Base-by-base conservation (phyloP, 2,888 invertebrate genomes). In the Eulithis testata region DNA sequence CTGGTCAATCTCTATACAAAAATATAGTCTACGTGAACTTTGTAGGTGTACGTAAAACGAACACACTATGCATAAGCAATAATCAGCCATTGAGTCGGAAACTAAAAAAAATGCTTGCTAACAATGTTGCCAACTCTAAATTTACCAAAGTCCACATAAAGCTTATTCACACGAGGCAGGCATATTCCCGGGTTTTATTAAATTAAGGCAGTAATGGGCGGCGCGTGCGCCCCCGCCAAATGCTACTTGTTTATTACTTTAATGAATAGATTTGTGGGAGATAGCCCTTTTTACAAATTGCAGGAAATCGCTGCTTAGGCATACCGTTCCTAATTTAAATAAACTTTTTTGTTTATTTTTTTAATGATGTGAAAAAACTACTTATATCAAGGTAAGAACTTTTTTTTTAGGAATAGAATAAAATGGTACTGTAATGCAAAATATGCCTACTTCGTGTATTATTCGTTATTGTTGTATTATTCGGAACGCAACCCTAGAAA, bases 201-300 rank as follows among this genome's bases (percentile, higher is more conserved):
- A 76, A 74, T 75, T 74, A 73, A 74, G 69, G 51, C 68, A 63
- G 73, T 77, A 78, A 78, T 78, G 77, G 78, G 69, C 51, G 70
- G 8, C 76, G 70, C 76, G 78, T 74, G 76, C 73, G 56, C 50
- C 60, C 14, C 71, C 66, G 63, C 60, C 65, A 56, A 65, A 54
- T 51, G 65, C 37, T 66, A 54, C 60, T 65, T 63, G 60, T 68
- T 60, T 63, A 49, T 68, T 54, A 65, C 55, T 43, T 37, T 65
- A 66, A 66, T 68, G 60, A 71, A 68, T 64, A 66, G 63, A 66
- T 70, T 70, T 62, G 68, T 52, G 65, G 60, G 60, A 62, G 60
- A 68, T 70, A 66, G 55, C 60, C 65, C 63, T 49, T 63, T 31
- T 65, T 51, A 66, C 58, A 61, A 61, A 65, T 68, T 68, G 64